A percentile compares a stretch with the other conserved stretches of the same genome.
These are phyloP conservation scores for Antedon mediterranea DNA, from an alignment of 53 echinoderm and acorn worm species.

Conservation along the genomic window DNA sequence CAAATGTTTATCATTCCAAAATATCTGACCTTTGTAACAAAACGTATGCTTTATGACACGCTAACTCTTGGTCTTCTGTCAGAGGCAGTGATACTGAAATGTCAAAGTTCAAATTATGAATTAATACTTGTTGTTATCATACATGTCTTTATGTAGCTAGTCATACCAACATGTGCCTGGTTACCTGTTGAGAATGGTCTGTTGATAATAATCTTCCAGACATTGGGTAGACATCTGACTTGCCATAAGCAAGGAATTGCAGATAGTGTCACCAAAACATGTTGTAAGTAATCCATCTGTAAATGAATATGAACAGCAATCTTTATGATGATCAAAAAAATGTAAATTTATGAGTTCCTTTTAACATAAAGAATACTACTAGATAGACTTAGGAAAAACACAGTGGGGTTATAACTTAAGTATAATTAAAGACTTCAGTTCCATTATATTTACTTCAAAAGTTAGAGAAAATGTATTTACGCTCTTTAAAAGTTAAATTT, in stretches of 20 bases:
- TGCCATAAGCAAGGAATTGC: constrained; percentile 47
- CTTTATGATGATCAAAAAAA: too few relatives aligned
- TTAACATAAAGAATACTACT: too few relatives aligned
- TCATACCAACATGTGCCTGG: not conserved
- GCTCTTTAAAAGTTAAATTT: too few relatives aligned
- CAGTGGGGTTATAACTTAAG: too few relatives aligned
- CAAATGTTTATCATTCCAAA: too few relatives aligned
- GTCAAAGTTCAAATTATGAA: not conserved
- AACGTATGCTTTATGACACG: constrained; percentile 41
- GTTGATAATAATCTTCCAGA: constrained; percentile 54
- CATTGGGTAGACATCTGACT: constrained; percentile 42
- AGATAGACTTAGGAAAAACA: too few relatives aligned
- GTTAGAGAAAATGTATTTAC: too few relatives aligned
- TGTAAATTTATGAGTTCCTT: too few relatives aligned
- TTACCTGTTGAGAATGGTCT: constrained; percentile 68
- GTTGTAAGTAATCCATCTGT: constrained; percentile 50
- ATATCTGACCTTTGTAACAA: constrained; percentile 61
- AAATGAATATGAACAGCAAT: not conserved
- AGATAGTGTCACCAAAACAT: constrained; percentile 50
- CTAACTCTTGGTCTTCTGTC: constrained; percentile 39
- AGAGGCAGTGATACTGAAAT: constrained; percentile 55
- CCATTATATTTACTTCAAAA: too few relatives aligned
- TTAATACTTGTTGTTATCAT: too few relatives aligned
- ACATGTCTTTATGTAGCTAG: too few relatives aligned
- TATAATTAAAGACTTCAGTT: too few relatives aligned